A percentile compares a stretch with the other conserved stretches of the same genome.
Evolutionary conservation across 2,113 vertebrate species (phyloP).

Genomic region (Arizona elegans): DNA sequence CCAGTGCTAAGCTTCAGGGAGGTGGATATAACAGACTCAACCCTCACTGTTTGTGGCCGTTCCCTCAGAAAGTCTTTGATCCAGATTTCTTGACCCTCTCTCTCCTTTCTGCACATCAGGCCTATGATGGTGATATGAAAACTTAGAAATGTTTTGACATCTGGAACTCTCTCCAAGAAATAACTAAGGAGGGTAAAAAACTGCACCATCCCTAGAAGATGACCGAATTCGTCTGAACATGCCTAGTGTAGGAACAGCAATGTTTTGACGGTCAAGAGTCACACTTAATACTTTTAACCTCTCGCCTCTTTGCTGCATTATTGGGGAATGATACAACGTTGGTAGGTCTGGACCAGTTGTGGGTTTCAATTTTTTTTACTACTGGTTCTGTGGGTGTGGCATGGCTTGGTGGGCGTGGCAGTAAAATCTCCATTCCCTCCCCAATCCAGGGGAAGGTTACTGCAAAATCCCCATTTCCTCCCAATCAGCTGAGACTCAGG

Average conservation of each 20-base stretch:
- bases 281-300: not conserved
- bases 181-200: not conserved
- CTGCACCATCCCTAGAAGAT: not conserved
- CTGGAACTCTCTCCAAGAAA: not conserved
- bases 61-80: no score
- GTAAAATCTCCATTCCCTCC: no score
- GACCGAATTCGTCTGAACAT: not conserved
- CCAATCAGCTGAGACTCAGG: no score
- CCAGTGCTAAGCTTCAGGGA: no score
- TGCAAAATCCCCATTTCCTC: no score
- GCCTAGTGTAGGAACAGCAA: not conserved
- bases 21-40: no score
- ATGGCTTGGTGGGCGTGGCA: no score
- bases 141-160: not conserved
- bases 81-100: not conserved
- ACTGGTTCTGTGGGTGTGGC: no score
- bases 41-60: no score
- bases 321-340: not conserved
- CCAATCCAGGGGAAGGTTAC: no score
- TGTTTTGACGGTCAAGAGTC: not conserved
- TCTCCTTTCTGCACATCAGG: not conserved
- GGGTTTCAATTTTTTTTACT: no score
- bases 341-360: not conserved
- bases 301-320: not conserved
- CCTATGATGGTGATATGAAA: not conserved